Conservation (phyloP, 2,113 vertebrate species). For the Collichthys lucidus region DNA sequence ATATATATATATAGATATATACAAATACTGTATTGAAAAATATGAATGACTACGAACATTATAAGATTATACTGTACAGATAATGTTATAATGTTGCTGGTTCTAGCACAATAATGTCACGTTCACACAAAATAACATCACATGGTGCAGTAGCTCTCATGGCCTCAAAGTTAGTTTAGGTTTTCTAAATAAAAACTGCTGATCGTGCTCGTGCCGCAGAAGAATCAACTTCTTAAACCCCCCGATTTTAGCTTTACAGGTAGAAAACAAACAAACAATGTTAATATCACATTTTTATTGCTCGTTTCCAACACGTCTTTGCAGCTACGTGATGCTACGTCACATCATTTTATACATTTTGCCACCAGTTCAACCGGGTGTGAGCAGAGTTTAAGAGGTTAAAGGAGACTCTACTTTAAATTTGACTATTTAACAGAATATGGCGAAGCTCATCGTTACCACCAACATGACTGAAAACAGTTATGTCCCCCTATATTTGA, state of each 20-base stretch:
- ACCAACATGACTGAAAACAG: neutral
- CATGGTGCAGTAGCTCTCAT: slow-evolving; percentile 32
- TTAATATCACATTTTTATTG: neutral
- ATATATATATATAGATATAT: slow-evolving; percentile 67
- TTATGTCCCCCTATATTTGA: neutral
- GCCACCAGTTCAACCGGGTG: neutral
- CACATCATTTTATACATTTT: slow-evolving; percentile 9
- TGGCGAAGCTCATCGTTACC: neutral
- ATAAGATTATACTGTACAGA: slow-evolving; percentile 60
- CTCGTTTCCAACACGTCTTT: neutral
- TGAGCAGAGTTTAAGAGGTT: slow-evolving; percentile 22
- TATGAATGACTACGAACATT: slow-evolving; percentile 48
- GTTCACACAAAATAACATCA: slow-evolving; percentile 48
- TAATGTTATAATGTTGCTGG: slow-evolving; percentile 57
- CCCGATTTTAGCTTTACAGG: slow-evolving; percentile 29
- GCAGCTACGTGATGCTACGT: too few relatives aligned
- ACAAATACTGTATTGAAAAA: slow-evolving; percentile 50
- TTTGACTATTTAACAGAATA: slow-evolving; percentile 9
- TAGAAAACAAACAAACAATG: neutral
- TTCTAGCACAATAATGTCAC: slow-evolving; percentile 67
- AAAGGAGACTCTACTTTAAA: slow-evolving; percentile 13
- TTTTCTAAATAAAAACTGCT: slow-evolving; percentile 32
- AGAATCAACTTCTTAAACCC: slow-evolving; percentile 38
- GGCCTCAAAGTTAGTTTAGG: slow-evolving; percentile 47
- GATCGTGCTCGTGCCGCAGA: slow-evolving; percentile 31